Base-by-base conservation (phyloP, 2,888 invertebrate genomes). In the Epinotia demarniana region DNA sequence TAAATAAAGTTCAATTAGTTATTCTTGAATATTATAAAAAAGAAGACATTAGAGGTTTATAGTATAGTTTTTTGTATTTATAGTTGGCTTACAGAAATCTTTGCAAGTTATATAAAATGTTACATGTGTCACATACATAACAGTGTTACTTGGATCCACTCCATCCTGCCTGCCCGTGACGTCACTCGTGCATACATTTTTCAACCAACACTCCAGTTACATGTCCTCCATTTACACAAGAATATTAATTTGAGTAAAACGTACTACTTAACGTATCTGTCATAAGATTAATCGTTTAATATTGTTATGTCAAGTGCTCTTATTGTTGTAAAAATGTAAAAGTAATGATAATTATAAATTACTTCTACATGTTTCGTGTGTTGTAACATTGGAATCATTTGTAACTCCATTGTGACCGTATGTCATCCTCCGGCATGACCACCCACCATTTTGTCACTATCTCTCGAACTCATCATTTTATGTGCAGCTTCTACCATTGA, bases 401-500 rank as follows among this genome's bases (percentile, higher is more conserved):
- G 62, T 18, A 60, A 46, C 13, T 46, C 39, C 43, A 69, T 63
- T 57, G n/a, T 43, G 18, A 13, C 43, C 43, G 61, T 68, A 63
- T 58, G 62, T 58, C 68, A 57, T 69, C 58, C 33, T 63, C 69
- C 23, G 62, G 70, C 74, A 64, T 75, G 43, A 19, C 60, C 70
- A 66, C 67, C 61, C 75, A 60, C 66, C 73, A 69, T 73, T 68
- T 76, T 68, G 46, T 69, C 46, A n/a, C 12, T 66, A 43, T 64
- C 16, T 63, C 61, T 43, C 18, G 27, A 19, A 66, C 9, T 23
- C 57, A 64, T 13, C 57, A 69, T 58, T 64, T 60, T 46, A 64
- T 69, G 62, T 63, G 33, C 72, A 64, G 73, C 57, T 76, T 61
- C 61, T 67, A 72, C 66, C 75, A 63, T 66, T 72, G 23, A 43